Evolutionary conservation across 1,140 invertebrate species (phyloP).

Genomic region (Agraylea sexmaculata): DNA sequence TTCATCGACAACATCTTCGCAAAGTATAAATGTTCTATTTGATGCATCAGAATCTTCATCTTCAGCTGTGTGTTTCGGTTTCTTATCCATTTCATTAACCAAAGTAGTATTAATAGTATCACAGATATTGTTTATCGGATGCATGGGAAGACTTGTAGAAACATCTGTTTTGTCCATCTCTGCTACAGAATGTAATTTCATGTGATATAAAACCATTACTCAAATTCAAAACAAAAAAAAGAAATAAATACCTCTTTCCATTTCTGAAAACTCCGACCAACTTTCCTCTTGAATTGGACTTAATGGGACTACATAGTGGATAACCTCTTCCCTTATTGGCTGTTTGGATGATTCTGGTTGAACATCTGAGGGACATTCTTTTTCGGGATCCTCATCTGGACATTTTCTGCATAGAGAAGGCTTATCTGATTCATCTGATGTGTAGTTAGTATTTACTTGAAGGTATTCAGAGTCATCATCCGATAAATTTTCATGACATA

Average conservation of each 20-base stretch:
- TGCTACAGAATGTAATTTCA: conserved; percentile 25
- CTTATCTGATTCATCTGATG: too few relatives aligned
- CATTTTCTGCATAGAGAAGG: not conserved
- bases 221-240: not conserved
- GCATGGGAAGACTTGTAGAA: conserved; percentile 33
- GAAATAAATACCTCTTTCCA: conserved; percentile 14
- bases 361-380: not conserved
- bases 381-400: not conserved
- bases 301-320: conserved; percentile 40
- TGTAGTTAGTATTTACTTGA: too few relatives aligned
- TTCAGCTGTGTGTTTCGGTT: conserved; percentile 19
- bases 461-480: conserved; percentile 25
- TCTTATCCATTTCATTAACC: conserved; percentile 16
- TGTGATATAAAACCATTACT: not conserved
- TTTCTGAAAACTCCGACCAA: conserved; percentile 25
- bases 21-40: conserved; percentile 15
- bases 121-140: conserved; percentile 27
- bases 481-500: conserved; percentile 11
- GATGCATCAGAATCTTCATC: conserved; percentile 19
- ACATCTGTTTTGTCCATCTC: conserved; percentile 31
- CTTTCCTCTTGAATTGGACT: conserved; percentile 54
- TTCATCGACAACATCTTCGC: conserved; percentile 10
- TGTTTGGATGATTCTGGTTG: conserved; percentile 8
- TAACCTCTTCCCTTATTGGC: conserved; percentile 27
- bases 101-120: conserved; percentile 11